Base-by-base conservation (phyloP, 2,797 vertebrate genomes). In the Aphelocoma californica region DNA sequence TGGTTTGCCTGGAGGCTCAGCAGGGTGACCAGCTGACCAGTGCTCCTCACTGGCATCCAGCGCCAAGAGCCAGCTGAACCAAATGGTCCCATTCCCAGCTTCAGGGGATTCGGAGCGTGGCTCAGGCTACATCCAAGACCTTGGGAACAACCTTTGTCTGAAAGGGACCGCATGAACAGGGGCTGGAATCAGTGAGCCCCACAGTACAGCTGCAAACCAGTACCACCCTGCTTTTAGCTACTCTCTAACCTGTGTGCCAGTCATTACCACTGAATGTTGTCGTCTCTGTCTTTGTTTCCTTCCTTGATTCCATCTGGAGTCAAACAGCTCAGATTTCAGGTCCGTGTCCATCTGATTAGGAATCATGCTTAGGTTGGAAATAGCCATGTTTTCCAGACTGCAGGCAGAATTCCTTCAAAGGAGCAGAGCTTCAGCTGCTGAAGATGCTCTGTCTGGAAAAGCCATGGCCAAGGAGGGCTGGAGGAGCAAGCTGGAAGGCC, bases 381-480 rank as follows among this genome's bases (percentile, higher is more conserved):
- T 0, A 73, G 62, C 38, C 23, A 10, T 2, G 21, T 70, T 86
- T 79, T 56, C 70, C 73, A 80, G 79, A 24, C 25, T 64, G 29
- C 23, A 74, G 73, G 56, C 20, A 19, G 56, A 81, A 53, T 24
- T 78, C 62, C 38, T 86, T 51, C 5, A 28, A 66, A 74, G 47
- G 9, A 75, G 85, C 50, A 88, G 29, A 67, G 82, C 80, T 82
- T 25, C 92, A 82, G 62, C 48, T 81, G 91, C 88, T 88, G 72
- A 48, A 71, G 65, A 47, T 36, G n/a, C 56, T 86, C 54, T 65
- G 90, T 60, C 91, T 86, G 81, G 88, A 93, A 96, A 93, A 92
- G 78, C 8, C 1, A 70, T 10, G 78, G 66, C 40, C 0, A 0
- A 70, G 51, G 44, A 92, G 40, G 42, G 58, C 62, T 91, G 1